Percentiles rank a stretch among this genome's conserved stretches.
phyloP scores from a whole-genome alignment of 1,140 invertebrate genomes.

The Pentalonia nigronervosa region DNA sequence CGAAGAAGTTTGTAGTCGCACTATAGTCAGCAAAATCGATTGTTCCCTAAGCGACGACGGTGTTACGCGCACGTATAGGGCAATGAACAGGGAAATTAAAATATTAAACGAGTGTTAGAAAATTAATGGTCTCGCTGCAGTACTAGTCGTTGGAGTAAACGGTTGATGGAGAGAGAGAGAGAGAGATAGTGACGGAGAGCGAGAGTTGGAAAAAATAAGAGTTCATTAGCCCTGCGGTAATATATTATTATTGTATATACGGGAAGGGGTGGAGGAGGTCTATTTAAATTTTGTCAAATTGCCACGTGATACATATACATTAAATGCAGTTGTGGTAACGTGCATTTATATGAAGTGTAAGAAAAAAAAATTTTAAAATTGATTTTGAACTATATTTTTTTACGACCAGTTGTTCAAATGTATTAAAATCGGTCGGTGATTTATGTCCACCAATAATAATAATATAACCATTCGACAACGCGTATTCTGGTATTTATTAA shows the following conservation, averaged over 20 bases:
- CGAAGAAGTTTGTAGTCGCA: background rate
- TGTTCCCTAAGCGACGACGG: background rate
- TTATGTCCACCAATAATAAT: background rate
- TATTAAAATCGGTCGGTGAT: background rate
- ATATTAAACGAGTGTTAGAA: background rate
- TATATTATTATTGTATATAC: background rate
- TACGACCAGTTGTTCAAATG: background rate
- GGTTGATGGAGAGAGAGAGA: background rate
- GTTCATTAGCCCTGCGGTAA: background rate
- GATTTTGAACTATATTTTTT: background rate
- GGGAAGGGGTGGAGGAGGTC: background rate
- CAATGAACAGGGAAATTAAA: background rate
- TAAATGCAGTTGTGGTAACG: background rate
- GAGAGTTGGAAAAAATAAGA: background rate
- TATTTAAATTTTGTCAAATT: constrained; percentile 27
- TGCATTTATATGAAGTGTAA: background rate
- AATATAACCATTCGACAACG: no score
- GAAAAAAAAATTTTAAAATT: background rate
- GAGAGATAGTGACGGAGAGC: background rate
- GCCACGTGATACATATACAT: background rate
- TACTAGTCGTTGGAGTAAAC: no score
- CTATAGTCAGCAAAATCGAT: background rate
- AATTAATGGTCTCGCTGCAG: background rate
- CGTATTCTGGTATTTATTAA: no score
- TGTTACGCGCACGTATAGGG: background rate